Evolutionary conservation across 2,888 invertebrate species (phyloP).

Genomic region (Microctonus brassicae): DNA sequence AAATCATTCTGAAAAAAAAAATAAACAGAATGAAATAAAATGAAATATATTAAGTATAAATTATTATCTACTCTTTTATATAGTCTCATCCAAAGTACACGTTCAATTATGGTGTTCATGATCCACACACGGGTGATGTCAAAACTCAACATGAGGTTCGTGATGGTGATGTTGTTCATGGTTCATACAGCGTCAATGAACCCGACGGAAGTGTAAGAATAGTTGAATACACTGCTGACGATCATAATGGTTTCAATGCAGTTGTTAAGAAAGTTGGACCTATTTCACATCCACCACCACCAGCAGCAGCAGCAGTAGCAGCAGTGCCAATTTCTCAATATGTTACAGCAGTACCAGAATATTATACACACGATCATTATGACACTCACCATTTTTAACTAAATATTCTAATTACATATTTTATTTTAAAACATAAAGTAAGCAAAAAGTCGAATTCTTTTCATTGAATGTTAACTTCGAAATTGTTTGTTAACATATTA

Average conservation of each 20-base stretch:
- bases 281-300: constrained; percentile 62
- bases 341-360: constrained; percentile 53
- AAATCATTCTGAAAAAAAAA: too few relatives aligned
- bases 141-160: constrained; percentile 66
- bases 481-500: neutral
- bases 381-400: constrained; percentile 53
- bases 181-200: constrained; percentile 67
- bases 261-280: constrained; percentile 66
- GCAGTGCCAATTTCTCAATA: constrained; percentile 59
- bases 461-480: neutral
- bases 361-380: constrained; percentile 56
- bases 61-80: constrained; percentile 31
- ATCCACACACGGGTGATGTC: constrained; percentile 66
- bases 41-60: neutral
- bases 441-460: neutral
- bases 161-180: constrained; percentile 67
- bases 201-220: constrained; percentile 66
- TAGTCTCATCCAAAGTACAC: constrained; percentile 65
- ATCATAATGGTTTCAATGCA: constrained; percentile 66
- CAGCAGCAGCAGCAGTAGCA: too few relatives aligned
- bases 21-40: neutral
- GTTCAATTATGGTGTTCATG: constrained; percentile 66
- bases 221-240: constrained; percentile 67
- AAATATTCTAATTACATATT: neutral
- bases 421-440: neutral